phyloP scores from a whole-genome alignment of 2,797 vertebrate species.

The Denticeps clupeoides region DNA sequence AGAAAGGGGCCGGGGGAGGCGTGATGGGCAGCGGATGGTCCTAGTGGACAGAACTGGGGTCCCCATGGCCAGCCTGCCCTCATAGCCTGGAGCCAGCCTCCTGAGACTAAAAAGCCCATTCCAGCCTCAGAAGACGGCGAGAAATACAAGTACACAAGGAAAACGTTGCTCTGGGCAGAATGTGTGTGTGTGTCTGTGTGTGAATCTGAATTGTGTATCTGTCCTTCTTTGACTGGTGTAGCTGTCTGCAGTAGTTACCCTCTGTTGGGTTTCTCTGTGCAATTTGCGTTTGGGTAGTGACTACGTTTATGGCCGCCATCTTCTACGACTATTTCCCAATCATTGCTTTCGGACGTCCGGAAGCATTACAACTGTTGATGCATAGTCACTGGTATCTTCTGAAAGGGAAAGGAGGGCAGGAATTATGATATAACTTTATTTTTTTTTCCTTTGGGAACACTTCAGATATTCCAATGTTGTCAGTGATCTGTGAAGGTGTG shows the following conservation, averaged over 20 bases:
- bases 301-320: too few species aligned
- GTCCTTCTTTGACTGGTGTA: slow-evolving; percentile 17
- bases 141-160: not conserved
- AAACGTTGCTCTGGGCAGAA: too few species aligned
- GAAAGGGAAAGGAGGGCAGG: slow-evolving; percentile 20
- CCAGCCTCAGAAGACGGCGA: slow-evolving; percentile 43
- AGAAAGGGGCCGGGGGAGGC: slow-evolving; percentile 39
- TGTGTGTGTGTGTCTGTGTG: slow-evolving; percentile 31
- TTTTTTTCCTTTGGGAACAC: slow-evolving; percentile 40
- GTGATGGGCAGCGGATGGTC: slow-evolving; percentile 54
- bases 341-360: too few species aligned
- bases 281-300: too few species aligned
- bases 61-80: slow-evolving; percentile 11
- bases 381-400: not conserved
- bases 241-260: slow-evolving; percentile 11
- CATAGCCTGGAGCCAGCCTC: slow-evolving; percentile 8
- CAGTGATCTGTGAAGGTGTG: slow-evolving; percentile 47
- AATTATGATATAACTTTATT: too few species aligned
- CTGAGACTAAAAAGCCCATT: too few species aligned
- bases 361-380: too few species aligned
- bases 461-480: slow-evolving; percentile 47
- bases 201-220: slow-evolving; percentile 31
- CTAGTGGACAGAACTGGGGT: slow-evolving; percentile 41
- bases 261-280: slow-evolving; percentile 8
- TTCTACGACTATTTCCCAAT: too few species aligned